phyloP scores from a whole-genome alignment of 2,797 vertebrate species.

The Buceros bicornis region DNA sequence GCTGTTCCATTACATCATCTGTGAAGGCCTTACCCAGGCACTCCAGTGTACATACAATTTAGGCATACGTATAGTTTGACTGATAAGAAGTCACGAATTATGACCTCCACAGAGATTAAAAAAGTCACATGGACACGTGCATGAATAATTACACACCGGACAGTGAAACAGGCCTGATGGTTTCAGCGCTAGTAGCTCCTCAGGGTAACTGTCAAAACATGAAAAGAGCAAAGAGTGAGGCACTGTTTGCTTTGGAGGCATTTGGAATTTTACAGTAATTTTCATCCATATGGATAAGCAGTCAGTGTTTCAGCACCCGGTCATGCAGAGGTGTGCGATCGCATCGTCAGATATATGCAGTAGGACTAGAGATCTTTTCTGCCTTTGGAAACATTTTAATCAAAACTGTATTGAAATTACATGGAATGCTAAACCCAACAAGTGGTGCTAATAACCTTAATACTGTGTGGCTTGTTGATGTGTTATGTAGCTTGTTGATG shows the following conservation, averaged over 20 bases:
- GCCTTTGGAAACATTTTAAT: conserved; percentile 39
- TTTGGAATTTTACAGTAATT: conserved; percentile 40
- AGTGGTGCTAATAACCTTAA: conserved; percentile 61
- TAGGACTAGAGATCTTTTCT: background rate
- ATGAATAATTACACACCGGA: conserved; percentile 49
- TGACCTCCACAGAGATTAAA: conserved; percentile 43
- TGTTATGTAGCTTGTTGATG: conserved; percentile 8
- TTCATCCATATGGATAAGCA: conserved; percentile 37
- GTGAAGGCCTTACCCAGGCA: conserved; percentile 27
- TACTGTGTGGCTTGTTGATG: background rate
- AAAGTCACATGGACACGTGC: conserved; percentile 36
- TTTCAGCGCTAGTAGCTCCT: conserved; percentile 51
- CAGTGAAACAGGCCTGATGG: conserved; percentile 44
- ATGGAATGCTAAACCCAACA: background rate
- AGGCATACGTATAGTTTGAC: conserved; percentile 32
- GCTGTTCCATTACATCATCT: background rate
- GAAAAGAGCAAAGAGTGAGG: conserved; percentile 55
- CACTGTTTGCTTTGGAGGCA: conserved; percentile 46
- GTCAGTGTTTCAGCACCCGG: conserved; percentile 25
- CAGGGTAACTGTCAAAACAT: conserved; percentile 20
- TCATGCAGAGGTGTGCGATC: background rate
- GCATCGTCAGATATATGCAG: background rate
- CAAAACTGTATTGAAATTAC: conserved; percentile 15
- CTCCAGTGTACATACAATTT: background rate
- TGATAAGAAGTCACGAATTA: conserved; percentile 62